Conservation (phyloP, 2,113 vertebrate genomes). For the Montifringilla adamsi region DNA sequence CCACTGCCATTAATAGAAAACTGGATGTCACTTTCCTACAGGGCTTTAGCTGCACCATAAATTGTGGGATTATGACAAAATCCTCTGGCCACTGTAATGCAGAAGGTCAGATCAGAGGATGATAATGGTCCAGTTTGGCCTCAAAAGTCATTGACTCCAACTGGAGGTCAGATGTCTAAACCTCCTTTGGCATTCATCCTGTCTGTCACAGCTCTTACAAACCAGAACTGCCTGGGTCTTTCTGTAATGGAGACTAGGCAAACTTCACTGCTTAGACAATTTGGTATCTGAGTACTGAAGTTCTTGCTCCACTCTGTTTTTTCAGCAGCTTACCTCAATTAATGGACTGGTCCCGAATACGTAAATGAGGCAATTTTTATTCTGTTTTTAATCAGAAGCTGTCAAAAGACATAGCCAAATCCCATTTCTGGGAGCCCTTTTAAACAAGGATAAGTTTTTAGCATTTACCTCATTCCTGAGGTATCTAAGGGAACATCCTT, state of each 20-base stretch:
- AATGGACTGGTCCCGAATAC: background rate
- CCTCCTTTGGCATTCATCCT: background rate
- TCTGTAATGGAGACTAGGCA: background rate
- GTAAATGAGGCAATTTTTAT: background rate
- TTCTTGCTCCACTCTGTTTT: background rate
- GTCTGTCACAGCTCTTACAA: background rate
- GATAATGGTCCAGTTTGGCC: background rate
- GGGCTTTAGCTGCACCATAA: conserved; percentile 9
- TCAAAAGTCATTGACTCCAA: background rate
- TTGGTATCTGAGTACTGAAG: background rate
- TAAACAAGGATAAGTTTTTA: background rate
- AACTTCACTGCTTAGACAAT: background rate
- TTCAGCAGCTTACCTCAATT: background rate
- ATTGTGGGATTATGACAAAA: conserved; percentile 19
- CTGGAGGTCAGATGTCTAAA: background rate
- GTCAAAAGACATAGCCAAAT: background rate
- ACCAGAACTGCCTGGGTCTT: background rate
- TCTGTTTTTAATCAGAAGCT: background rate
- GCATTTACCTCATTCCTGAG: background rate
- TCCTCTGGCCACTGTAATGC: background rate
- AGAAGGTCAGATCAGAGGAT: background rate
- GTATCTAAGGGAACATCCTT: background rate
- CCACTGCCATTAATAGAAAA: background rate
- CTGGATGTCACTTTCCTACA: background rate
- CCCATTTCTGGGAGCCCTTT: background rate